Conservation (phyloP, 2,797 vertebrate species). For the Melanogrammus aeglefinus region DNA sequence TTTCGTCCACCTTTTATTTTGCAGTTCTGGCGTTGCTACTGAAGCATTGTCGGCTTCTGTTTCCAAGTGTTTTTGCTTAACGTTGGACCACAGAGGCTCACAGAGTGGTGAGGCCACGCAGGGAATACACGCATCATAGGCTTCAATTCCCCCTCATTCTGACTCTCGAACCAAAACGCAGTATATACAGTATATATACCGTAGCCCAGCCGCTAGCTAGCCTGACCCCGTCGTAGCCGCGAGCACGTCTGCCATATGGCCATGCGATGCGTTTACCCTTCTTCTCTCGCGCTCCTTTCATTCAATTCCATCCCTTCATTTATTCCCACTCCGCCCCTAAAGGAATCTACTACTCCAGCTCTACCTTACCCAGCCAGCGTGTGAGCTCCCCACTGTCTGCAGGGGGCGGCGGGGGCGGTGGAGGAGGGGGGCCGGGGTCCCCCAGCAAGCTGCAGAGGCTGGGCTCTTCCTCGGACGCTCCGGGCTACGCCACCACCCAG, state of each 20-base stretch:
- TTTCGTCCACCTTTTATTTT: not conserved
- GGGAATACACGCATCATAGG: not conserved
- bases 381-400: constrained; percentile 88
- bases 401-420: constrained; percentile 56
- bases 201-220: constrained; percentile 8
- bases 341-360: constrained; percentile 91
- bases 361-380: constrained; percentile 90
- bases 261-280: not conserved
- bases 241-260: constrained; percentile 11
- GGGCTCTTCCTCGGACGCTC: constrained; percentile 81
- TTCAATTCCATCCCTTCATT: not conserved
- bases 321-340: not conserved
- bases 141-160: not conserved
- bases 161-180: not conserved
- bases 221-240: not conserved
- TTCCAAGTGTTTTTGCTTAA: not conserved
- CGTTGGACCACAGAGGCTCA: not conserved
- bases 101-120: not conserved
- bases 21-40: not conserved
- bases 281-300: constrained; percentile 1
- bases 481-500: constrained; percentile 83
- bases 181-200: not conserved
- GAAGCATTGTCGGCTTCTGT: not conserved
- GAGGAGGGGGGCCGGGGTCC: constrained; percentile 54
- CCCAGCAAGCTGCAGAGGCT: constrained; percentile 91